Evolutionary conservation across 2,797 vertebrate species (phyloP), one percentile per base, ranked within the genome.

Genomic region (Danio albolineatus): DNA sequence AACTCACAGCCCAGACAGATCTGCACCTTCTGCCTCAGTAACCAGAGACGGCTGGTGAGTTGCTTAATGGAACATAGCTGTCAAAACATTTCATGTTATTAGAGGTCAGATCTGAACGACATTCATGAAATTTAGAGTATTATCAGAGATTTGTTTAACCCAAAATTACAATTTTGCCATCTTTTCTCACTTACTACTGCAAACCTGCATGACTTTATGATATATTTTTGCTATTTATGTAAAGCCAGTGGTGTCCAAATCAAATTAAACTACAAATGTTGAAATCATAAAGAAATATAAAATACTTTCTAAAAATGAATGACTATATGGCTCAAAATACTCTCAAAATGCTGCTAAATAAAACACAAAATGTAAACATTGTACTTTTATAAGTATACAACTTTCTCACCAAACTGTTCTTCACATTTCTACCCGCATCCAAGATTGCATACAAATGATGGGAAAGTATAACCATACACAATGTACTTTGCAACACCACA

Each of bases 11-110:
- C 97, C 85, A 97, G 96, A 91, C 96, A 96, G 92, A 98, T 98
- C 95, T 98, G 97, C 94, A 99, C 97, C 87, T 99, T 99, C 95
- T 99, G 97, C 92, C 97, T 99, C 91, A 98, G 97, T 94, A 98
- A 97, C 94, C 97, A 98, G 90, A 95, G 97, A 88, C 97, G 96
- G 93, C 83, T 97, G 96, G 97, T 98, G 86, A 98, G 97, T 91
- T 74, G n/a, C 39, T 13, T 36, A 39, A 57, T 28, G 14, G 19
- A 56, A 39, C 3, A 8, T 21, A 49, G 10, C 39, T 72, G 13
- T 72, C 53, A 75, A n/a, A 51, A 78, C 12, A 59, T n/a, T 21
- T 56, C 16, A 57, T 0, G 16, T 17, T 49, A 49, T 10, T 14
- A 36, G 10, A n/a, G 17, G 28, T 39, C 10, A 51, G 17, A 60